Percentiles rank a stretch among this genome's conserved stretches.
phyloP scores from a whole-genome alignment of 2,888 invertebrate genomes.

The Xestia rhomboidea region DNA sequence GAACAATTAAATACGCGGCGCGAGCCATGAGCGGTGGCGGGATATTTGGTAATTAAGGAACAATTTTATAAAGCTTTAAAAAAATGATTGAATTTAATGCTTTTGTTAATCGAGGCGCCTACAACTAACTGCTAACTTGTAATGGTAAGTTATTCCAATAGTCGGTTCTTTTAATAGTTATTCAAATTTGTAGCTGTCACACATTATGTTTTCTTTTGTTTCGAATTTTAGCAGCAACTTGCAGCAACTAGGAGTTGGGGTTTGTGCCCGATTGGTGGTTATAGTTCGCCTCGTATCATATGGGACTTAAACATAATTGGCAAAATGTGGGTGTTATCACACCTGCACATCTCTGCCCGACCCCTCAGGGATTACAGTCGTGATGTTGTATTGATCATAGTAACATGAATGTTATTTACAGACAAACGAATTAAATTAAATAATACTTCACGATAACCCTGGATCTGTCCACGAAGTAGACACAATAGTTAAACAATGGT shows the following conservation, averaged over 20 bases:
- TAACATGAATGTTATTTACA: background rate
- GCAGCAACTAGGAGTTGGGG: background rate
- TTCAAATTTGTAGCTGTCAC: too few relatives aligned
- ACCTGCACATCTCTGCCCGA: background rate
- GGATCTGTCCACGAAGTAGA: too few relatives aligned
- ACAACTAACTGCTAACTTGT: too few relatives aligned
- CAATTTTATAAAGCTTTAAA: background rate
- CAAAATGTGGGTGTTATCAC: background rate
- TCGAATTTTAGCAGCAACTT: background rate
- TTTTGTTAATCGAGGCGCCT: background rate
- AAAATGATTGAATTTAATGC: too few relatives aligned
- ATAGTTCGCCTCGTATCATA: background rate
- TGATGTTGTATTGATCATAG: background rate
- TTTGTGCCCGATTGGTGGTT: background rate
- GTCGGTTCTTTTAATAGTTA: background rate
- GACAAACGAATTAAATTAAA: background rate
- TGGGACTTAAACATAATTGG: background rate
- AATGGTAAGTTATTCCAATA: background rate
- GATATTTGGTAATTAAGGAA: background rate
- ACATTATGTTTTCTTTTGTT: background rate
- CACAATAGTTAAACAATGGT: too few relatives aligned
- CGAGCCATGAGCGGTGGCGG: slow-evolving; percentile 65
- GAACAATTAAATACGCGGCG: slow-evolving; percentile 77
- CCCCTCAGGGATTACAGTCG: background rate
- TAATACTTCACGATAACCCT: background rate